phyloP scores from a whole-genome alignment of 2,113 vertebrate genomes.

The Erythrocercus mccallii region DNA sequence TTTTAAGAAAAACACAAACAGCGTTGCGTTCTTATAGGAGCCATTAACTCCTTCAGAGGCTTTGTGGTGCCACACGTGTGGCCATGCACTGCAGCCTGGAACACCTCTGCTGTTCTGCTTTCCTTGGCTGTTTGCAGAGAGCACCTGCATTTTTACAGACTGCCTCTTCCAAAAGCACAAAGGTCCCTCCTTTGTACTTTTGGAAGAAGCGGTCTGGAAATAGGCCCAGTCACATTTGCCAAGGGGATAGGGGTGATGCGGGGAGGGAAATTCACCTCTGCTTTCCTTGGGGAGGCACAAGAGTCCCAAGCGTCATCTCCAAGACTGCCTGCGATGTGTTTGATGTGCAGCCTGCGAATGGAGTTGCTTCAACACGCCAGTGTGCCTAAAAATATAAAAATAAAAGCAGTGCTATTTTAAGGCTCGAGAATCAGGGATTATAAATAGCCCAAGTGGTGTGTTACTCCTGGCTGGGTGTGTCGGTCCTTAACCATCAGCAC shows the following conservation, averaged over 20 bases:
- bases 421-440: background rate
- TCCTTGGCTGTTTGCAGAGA: background rate
- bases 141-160: background rate
- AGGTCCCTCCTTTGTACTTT: background rate
- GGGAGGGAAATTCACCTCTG: background rate
- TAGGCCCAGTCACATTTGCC: background rate
- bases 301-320: background rate
- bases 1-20: background rate
- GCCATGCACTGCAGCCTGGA: background rate
- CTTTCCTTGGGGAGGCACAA: background rate
- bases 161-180: no score
- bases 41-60: background rate
- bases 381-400: background rate
- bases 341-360: background rate
- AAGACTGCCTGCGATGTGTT: background rate
- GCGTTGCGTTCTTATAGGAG: background rate
- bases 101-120: background rate
- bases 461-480: conserved; percentile 44
- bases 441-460: conserved; percentile 29
- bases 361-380: background rate
- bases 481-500: background rate
- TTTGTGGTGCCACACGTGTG: rapidly evolving
- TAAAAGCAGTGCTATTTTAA: conserved; percentile 44
- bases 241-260: background rate
- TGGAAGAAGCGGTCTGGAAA: background rate